Conservation (phyloP, 2,888 invertebrate genomes). For the Eubasilissa splendida region DNA sequence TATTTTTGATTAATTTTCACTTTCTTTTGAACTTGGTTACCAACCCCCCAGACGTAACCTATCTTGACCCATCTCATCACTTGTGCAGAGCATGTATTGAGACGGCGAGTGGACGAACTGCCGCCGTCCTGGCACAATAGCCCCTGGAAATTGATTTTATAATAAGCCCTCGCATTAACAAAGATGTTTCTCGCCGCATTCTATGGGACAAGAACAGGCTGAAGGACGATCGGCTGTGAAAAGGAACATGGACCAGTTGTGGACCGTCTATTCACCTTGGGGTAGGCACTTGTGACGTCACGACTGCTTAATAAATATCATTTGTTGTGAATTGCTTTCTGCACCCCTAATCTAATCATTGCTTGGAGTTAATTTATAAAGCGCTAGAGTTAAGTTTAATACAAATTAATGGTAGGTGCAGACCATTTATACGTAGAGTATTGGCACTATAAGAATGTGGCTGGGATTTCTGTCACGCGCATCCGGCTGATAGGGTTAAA, state of each 20-base stretch:
- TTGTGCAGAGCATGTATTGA: not conserved
- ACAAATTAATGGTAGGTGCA: too few species aligned
- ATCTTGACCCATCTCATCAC: slow-evolving; percentile 7
- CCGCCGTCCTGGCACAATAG: slow-evolving; percentile 37
- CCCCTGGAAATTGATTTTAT: slow-evolving; percentile 45
- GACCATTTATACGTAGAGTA: too few species aligned
- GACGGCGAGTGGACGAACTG: slow-evolving; percentile 14
- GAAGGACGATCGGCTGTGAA: slow-evolving; percentile 36
- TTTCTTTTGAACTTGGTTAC: not conserved
- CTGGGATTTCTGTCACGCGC: too few species aligned
- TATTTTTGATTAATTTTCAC: not conserved
- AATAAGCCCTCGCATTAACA: slow-evolving; percentile 43
- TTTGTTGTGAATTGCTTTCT: too few species aligned
- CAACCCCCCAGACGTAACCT: not conserved
- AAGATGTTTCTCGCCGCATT: slow-evolving; percentile 38
- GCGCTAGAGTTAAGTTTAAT: too few species aligned
- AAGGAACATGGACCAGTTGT: slow-evolving; percentile 24
- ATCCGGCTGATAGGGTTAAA: too few species aligned
- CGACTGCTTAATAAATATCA: not conserved
- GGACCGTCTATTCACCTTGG: slow-evolving; percentile 14
- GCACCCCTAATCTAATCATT: too few species aligned
- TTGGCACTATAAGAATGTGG: too few species aligned
- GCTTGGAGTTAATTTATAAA: too few species aligned
- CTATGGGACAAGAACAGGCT: slow-evolving; percentile 6
- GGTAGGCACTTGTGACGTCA: slow-evolving; percentile 17